Conservation (phyloP, 2,797 vertebrate genomes). For the Pitangus sulphuratus region DNA sequence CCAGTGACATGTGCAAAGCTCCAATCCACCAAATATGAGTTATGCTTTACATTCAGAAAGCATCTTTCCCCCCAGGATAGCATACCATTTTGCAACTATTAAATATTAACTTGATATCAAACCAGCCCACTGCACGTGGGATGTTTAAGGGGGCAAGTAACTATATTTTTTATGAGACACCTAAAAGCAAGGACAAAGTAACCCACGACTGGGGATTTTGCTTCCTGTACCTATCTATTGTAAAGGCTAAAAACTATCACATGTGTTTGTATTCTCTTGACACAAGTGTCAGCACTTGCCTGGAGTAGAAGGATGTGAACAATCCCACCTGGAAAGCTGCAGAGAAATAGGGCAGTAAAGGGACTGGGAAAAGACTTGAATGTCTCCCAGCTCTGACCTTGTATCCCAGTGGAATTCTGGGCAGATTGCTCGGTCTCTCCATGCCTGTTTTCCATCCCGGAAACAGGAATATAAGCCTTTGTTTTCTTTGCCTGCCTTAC, state of each 20-base stretch:
- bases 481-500: neutral
- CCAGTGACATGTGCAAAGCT: neutral
- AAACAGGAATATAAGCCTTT: neutral
- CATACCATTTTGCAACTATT: neutral
- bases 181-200: neutral
- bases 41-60: neutral
- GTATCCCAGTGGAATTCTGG: too few species aligned
- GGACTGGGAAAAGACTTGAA: neutral
- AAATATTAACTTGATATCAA: slow-evolving; percentile 22
- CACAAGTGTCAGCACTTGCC: neutral
- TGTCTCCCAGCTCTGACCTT: neutral
- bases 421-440: neutral
- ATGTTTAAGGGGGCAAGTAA: neutral
- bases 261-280: neutral
- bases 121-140: neutral
- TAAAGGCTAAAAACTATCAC: neutral
- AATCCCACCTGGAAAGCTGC: neutral
- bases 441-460: neutral
- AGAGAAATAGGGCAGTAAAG: neutral
- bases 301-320: neutral
- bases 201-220: neutral
- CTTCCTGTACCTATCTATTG: neutral
- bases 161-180: neutral
- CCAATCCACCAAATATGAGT: slow-evolving; percentile 1
- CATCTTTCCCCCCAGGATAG: neutral